phyloP scores from a whole-genome alignment of 2,888 invertebrate genomes.

The Formica aserva region DNA sequence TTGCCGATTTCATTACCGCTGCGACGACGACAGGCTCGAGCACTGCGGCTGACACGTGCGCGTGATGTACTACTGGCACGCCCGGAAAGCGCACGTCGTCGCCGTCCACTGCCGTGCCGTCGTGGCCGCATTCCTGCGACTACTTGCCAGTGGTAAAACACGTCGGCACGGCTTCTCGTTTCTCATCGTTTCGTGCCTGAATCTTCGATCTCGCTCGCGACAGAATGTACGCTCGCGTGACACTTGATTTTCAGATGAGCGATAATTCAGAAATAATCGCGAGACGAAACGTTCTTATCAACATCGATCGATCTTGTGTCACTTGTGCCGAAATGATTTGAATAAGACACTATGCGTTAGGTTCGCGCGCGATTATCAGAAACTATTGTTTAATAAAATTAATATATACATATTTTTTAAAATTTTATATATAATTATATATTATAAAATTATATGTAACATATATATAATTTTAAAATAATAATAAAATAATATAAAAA shows the following conservation, averaged over 20 bases:
- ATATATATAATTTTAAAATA: no score
- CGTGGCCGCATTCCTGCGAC: conserved; percentile 37
- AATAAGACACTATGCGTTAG: not conserved
- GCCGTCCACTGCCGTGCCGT: conserved; percentile 30
- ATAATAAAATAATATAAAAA: not conserved
- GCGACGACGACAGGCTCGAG: conserved; percentile 35
- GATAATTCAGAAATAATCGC: conserved; percentile 7
- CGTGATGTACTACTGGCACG: conserved; percentile 68
- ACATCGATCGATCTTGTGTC: not conserved
- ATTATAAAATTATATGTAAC: no score
- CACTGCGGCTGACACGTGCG: conserved; percentile 65
- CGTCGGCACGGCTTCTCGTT: not conserved
- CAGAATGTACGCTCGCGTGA: not conserved
- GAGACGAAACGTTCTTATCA: not conserved
- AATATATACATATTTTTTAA: no score
- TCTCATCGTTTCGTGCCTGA: not conserved
- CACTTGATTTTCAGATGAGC: not conserved
- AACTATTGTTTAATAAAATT: not conserved
- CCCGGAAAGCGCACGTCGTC: conserved; percentile 47
- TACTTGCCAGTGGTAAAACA: conserved; percentile 40
- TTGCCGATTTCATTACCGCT: conserved; percentile 54
- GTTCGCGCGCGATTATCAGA: not conserved
- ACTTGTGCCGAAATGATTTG: not conserved
- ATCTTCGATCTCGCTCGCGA: not conserved
- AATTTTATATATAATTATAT: no score